phyloP scores from a whole-genome alignment of 2,113 vertebrate genomes.

The Phalacrocorax pelagicus region DNA sequence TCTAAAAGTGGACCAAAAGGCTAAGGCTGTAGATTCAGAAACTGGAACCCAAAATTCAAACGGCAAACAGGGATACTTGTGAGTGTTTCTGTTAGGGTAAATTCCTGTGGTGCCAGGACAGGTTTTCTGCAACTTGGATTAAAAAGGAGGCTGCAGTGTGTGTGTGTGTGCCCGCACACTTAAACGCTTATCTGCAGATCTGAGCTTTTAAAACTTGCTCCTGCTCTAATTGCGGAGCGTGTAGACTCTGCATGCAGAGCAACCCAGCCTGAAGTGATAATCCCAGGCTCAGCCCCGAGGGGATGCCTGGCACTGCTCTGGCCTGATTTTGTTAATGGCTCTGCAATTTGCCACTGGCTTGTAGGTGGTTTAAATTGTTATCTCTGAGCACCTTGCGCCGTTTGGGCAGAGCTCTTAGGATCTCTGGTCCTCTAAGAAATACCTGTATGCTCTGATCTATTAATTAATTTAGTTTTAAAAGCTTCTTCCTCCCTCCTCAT shows the following conservation, averaged over 20 bases:
- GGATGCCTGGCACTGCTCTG: constrained; percentile 32
- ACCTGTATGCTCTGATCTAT: background rate
- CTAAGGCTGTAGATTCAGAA: background rate
- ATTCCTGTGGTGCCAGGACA: background rate
- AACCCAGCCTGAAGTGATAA: constrained; percentile 33
- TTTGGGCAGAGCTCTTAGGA: background rate
- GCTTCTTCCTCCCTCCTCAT: background rate
- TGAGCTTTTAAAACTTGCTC: constrained; percentile 32
- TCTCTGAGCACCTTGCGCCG: background rate
- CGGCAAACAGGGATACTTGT: background rate
- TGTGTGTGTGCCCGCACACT: background rate
- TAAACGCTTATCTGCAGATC: constrained; percentile 43
- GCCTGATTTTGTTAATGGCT: constrained; percentile 49
- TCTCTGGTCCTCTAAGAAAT: background rate
- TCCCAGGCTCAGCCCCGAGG: constrained; percentile 16
- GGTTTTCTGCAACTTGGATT: background rate
- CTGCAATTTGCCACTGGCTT: constrained; percentile 29
- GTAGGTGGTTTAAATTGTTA: constrained; percentile 4
- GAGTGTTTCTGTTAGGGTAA: background rate
- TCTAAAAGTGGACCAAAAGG: background rate
- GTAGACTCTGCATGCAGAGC: constrained; percentile 12
- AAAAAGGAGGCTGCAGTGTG: background rate
- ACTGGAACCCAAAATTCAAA: background rate
- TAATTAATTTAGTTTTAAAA: background rate
- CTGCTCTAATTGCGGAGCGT: constrained; percentile 50